These are phyloP conservation scores for Oncorhynchus gorbuscha DNA, from an alignment of 2,113 vertebrate species.

Conservation along the genomic window DNA sequence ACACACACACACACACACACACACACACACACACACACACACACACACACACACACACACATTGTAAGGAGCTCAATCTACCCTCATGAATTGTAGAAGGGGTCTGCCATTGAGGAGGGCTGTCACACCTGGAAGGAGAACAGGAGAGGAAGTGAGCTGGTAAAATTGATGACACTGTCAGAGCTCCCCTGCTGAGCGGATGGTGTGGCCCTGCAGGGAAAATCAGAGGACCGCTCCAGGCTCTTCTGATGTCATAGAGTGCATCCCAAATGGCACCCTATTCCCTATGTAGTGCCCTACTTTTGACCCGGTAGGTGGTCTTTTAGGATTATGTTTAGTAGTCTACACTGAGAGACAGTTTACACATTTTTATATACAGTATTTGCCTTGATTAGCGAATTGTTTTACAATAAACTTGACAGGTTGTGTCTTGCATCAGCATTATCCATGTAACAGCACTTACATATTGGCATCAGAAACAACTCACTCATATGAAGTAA, in stretches of 20 bases:
- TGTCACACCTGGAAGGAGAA: slow-evolving; percentile 54
- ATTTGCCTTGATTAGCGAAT: no score
- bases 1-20: no score
- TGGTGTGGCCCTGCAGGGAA: slow-evolving; percentile 16
- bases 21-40: not conserved
- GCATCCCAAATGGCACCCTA: not conserved
- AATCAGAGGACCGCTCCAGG: slow-evolving; percentile 37
- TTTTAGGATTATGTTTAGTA: no score
- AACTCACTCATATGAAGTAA: not conserved
- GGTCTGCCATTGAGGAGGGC: slow-evolving; percentile 38
- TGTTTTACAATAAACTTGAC: no score
- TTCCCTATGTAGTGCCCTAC: no score
- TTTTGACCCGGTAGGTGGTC: no score
- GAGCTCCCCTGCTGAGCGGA: slow-evolving; percentile 41
- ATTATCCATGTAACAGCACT: not conserved
- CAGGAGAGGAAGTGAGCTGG: slow-evolving; percentile 44
- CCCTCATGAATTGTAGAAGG: slow-evolving; percentile 58
- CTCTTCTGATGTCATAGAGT: not conserved
- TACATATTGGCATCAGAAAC: not conserved
- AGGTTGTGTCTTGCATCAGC: not conserved
- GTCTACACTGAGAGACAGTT: no score
- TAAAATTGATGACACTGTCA: slow-evolving; percentile 48
- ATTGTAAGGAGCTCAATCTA: slow-evolving; percentile 39
- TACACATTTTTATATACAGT: no score
- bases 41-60: not conserved